Conservation (phyloP, 1,140 invertebrate species). For the Bombus pascuorum region DNA sequence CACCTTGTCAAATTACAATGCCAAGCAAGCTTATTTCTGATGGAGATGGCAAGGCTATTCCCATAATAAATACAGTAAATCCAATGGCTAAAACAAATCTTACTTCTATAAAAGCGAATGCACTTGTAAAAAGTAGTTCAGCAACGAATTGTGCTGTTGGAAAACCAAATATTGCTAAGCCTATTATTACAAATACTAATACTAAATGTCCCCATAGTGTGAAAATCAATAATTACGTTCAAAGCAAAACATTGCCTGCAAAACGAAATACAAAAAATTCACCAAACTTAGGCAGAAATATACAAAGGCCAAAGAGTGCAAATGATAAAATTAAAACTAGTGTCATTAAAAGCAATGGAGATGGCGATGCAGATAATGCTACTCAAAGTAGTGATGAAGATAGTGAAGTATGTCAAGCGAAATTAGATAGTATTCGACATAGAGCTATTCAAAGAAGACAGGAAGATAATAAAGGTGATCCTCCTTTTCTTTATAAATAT, state of each 20-base stretch:
- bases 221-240: slow-evolving; percentile 80
- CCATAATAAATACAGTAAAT: slow-evolving; percentile 74
- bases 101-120: slow-evolving; percentile 68
- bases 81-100: slow-evolving; percentile 74
- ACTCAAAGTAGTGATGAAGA: slow-evolving; percentile 83
- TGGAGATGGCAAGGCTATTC: slow-evolving; percentile 71
- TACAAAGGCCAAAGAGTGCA: slow-evolving; percentile 70
- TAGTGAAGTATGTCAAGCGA: slow-evolving; percentile 85
- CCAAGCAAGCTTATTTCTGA: slow-evolving; percentile 71
- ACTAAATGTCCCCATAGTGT: slow-evolving; percentile 77
- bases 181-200: slow-evolving; percentile 70
- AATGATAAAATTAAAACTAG: slow-evolving; percentile 69
- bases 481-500: slow-evolving; percentile 39
- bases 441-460: slow-evolving; percentile 84
- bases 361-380: slow-evolving; percentile 61
- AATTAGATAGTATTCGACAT: slow-evolving; percentile 84
- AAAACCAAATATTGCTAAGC: slow-evolving; percentile 75
- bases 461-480: slow-evolving; percentile 79
- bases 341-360: slow-evolving; percentile 64
- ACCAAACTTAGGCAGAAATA: slow-evolving; percentile 72
- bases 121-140: slow-evolving; percentile 75
- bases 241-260: slow-evolving; percentile 75
- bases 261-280: slow-evolving; percentile 73
- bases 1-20: slow-evolving; percentile 75
- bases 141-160: slow-evolving; percentile 70